Conservation (phyloP, 1,140 invertebrate species). For the Aphis craccivora region DNA sequence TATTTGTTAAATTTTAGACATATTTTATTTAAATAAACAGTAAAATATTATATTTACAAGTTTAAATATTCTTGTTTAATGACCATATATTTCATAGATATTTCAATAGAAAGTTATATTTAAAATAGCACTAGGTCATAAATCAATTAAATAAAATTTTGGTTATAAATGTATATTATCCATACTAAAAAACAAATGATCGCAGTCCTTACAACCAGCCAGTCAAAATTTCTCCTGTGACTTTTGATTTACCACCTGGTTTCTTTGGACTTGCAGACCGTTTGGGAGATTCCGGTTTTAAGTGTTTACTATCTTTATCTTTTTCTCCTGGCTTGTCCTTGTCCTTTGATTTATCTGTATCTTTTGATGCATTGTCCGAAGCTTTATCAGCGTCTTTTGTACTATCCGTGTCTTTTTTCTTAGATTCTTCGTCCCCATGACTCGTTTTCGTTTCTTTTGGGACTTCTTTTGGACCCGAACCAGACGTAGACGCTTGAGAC, state of each 20-base stretch:
- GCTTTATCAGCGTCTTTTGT: neutral
- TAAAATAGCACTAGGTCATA: neutral
- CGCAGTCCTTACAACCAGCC: slow-evolving; percentile 70
- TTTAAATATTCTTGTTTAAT: neutral
- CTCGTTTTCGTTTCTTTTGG: slow-evolving; percentile 32
- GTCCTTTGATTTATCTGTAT: neutral
- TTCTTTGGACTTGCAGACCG: slow-evolving; percentile 64
- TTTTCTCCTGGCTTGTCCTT: slow-evolving; percentile 44
- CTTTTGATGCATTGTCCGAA: neutral
- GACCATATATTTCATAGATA: neutral
- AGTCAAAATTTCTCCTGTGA: slow-evolving; percentile 72
- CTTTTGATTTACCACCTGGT: slow-evolving; percentile 72
- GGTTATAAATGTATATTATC: neutral
- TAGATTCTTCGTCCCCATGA: slow-evolving; percentile 1
- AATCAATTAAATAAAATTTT: neutral
- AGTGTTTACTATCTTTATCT: slow-evolving; percentile 43
- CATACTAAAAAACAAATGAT: neutral
- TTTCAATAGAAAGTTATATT: neutral
- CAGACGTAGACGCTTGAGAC: neutral
- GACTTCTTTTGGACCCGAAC: no score
- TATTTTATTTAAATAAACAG: neutral
- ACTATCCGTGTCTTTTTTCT: neutral
- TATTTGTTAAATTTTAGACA: neutral
- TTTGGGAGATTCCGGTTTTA: slow-evolving; percentile 58
- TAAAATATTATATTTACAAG: neutral